phyloP scores from a whole-genome alignment of 2,113 vertebrate genomes.

The Entomyzon cyanotis region DNA sequence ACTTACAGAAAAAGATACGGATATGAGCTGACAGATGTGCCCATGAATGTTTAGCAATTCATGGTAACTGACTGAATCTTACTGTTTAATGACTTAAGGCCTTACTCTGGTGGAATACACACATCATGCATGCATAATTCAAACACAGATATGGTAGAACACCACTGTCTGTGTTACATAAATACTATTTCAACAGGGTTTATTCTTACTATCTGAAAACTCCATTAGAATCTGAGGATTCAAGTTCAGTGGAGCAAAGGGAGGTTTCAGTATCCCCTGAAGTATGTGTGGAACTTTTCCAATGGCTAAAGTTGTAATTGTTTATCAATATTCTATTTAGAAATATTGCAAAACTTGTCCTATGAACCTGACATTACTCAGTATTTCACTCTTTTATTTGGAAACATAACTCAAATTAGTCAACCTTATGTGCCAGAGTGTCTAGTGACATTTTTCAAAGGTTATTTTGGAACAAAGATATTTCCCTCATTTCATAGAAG shows the following conservation, averaged over 20 bases:
- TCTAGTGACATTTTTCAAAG: slow-evolving; percentile 33
- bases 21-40: not conserved
- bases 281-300: not conserved
- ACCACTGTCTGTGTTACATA: not conserved
- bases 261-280: not conserved
- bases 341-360: not conserved
- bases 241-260: not conserved
- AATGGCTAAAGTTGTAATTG: not conserved
- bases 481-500: not conserved
- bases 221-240: not conserved
- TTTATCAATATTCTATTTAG: not conserved
- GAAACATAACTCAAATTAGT: not conserved
- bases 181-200: not conserved
- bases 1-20: not conserved
- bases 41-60: not conserved
- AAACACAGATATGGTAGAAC: not conserved
- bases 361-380: not conserved
- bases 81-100: not conserved
- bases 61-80: not conserved
- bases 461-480: slow-evolving; percentile 9
- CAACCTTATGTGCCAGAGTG: not conserved
- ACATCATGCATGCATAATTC: not conserved
- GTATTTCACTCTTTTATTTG: not conserved
- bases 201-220: not conserved
- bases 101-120: not conserved